Conservation (phyloP, 1,140 invertebrate species). For the Melipona quadrifasciata region DNA sequence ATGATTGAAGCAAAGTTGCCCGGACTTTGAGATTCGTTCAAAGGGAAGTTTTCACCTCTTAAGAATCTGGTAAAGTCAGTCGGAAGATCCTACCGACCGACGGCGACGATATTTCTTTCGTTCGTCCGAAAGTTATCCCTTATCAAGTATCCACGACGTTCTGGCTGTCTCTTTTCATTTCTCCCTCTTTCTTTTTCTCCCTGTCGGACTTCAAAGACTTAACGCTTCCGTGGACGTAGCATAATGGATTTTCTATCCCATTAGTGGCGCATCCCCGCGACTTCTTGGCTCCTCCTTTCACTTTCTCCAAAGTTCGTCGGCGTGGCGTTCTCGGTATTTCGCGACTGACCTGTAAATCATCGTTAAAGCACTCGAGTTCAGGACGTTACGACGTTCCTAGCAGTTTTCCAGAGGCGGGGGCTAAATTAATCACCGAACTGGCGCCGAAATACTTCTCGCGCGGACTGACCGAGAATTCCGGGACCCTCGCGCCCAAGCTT, state of each 20-base stretch:
- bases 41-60: background rate
- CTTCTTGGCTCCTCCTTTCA: background rate
- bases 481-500: slow-evolving; percentile 12
- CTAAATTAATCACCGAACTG: slow-evolving; percentile 46
- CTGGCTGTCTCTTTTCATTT: background rate
- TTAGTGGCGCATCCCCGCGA: background rate
- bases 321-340: slow-evolving; percentile 24
- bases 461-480: background rate
- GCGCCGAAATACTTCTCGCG: slow-evolving; percentile 41
- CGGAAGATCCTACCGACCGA: background rate
- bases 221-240: background rate
- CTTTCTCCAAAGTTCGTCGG: background rate
- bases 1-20: slow-evolving; percentile 16
- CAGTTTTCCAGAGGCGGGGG: slow-evolving; percentile 11
- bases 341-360: slow-evolving; percentile 35
- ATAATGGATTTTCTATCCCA: slow-evolving; percentile 40
- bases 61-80: slow-evolving; percentile 20
- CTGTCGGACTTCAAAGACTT: background rate
- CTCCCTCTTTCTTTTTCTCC: background rate
- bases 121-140: background rate
- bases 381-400: slow-evolving; percentile 14
- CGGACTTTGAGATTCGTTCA: slow-evolving; percentile 14
- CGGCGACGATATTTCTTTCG: slow-evolving; percentile 1
- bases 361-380: slow-evolving; percentile 45
- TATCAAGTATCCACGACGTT: background rate